Base-by-base conservation (phyloP, 2,113 vertebrate species). In the Carassius gibelio region DNA sequence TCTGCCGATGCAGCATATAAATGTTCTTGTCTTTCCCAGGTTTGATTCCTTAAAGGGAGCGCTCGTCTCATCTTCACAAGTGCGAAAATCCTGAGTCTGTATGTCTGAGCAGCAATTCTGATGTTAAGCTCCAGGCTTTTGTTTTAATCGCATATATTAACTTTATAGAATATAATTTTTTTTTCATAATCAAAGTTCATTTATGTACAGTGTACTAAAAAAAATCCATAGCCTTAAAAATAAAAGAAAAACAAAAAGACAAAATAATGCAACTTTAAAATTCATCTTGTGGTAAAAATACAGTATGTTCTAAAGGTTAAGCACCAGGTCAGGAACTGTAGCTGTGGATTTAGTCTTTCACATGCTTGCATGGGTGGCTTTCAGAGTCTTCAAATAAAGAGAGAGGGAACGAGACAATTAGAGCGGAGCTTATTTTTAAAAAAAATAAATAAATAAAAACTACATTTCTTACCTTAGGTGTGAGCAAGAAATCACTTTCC, bases 71-170 rank as follows among this genome's bases (percentile, higher is more conserved):
- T 91, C 91, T 93, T 90, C 90, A 95, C 93, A 92, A 88, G 84
- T 88, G 87, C 92, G 93, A 92, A 95, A 95, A 96, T 95, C 98
- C 98, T 99, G 98, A 99, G 98, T 97, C 96, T 96, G 94, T 72
- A 72, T 96, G 95, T 95, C 94, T 95, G 96, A 98, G 97, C 97
- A 98, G 98, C 98, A 98, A 96, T 93, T 95, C 95, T 97, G 96
- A 97, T 96, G 96, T 96, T 94, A 88, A 96, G 95, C 96, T 96
- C 96, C 96, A 96, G 92, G 96, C 96, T 95, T 93, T 87, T 88
- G 85, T 88, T 84, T 89, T 83, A 74, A 84, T 86, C 92, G 91
- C 90, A 94, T 94, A 95, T 94, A 94, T 95, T 95, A 94, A 94
- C 93, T 93, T 95, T 94, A 96, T 91, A 95, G 93, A 87, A 87